Base-by-base conservation (phyloP, 2,113 vertebrate species). In the Percopsis transmontana region DNA sequence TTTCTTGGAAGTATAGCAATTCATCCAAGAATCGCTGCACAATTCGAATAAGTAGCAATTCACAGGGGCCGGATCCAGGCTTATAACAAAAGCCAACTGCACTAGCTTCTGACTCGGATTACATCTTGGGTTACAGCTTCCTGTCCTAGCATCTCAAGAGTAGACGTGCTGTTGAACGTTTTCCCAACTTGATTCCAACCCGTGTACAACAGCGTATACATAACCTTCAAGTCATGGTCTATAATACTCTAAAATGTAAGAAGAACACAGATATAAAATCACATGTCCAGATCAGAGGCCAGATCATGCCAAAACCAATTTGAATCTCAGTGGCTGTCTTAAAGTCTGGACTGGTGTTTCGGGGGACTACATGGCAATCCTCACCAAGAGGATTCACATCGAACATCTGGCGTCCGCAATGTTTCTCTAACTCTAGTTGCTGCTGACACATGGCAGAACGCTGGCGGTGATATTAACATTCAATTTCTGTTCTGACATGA, bases 381-480 rank as follows among this genome's bases (percentile, higher is more conserved):
- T 20, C 42, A 21, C 47, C 18, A 23, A 45, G 23, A n/a, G 23
- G 21, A 55, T 27, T n/a, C 20, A 16, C 42, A 38, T 15, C 12
- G 47, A 24, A 67, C 55, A 58, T 67, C 65, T 67, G 65, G 65
- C 42, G 10, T 33, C 41, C 53, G 16, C 40, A 38, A 12, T 12
- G 56, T 51, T 59, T 11, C 42, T 6, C 19, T 27, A 16, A 15
- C 56, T 42, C 27, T 47, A 7, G 47, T 40, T 21, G 59, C 21
- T 7, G 53, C 52, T n/a, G 23, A 45, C 33, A 59, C 65, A 58
- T 40, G 33, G 24, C 44, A 45, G 20, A 16, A 23, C 5, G 44
- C 65, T 64, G 42, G 44, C 61, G 68, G 51, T 47, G 18, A 48
- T 47, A 66, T 60, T 62, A n/a, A 16, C 10, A 9, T 66, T 74